A percentile compares a stretch with the other conserved stretches of the same genome.
phyloP scores from a whole-genome alignment of 2,113 vertebrate genomes.

The Phylloscopus trochiloides region DNA sequence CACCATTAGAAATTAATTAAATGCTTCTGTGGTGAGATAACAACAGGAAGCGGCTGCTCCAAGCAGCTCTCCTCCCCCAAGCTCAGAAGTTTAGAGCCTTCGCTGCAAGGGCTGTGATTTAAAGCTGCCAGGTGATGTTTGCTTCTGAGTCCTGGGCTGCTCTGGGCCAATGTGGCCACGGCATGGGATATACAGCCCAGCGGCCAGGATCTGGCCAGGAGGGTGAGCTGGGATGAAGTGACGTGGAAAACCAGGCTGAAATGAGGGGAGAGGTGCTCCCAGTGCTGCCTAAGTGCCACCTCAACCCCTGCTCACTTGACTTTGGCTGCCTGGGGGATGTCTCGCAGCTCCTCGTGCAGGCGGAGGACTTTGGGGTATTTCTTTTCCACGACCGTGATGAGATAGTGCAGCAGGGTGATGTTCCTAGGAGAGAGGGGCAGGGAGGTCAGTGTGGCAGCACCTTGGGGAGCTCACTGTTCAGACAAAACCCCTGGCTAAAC shows the following conservation, averaged over 20 bases:
- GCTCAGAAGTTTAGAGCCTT: background rate
- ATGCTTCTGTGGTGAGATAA: slow-evolving; percentile 54
- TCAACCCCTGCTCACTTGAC: slow-evolving; percentile 84
- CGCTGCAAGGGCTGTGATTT: background rate
- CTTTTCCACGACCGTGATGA: slow-evolving; percentile 96
- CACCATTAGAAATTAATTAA: slow-evolving; percentile 65
- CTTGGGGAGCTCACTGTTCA: rapidly evolving
- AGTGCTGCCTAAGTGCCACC: background rate
- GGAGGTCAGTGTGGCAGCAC: background rate
- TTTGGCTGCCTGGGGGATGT: slow-evolving; percentile 91
- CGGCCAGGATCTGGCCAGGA: background rate
- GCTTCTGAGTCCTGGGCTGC: background rate
- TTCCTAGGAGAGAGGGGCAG: slow-evolving; percentile 76
- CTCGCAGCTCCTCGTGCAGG: slow-evolving; percentile 88
- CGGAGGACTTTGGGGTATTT: slow-evolving; percentile 94
- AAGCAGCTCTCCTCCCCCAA: slow-evolving; percentile 21
- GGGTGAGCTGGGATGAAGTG: rapidly evolving
- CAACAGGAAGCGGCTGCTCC: slow-evolving; percentile 33
- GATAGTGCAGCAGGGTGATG: slow-evolving; percentile 96
- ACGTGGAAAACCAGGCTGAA: background rate
- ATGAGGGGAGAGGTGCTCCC: background rate
- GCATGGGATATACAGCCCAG: background rate
- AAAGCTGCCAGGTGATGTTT: slow-evolving; percentile 1
- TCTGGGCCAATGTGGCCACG: rapidly evolving
- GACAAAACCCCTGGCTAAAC: background rate